Evolutionary conservation across 2,113 vertebrate genomes (phyloP), one percentile per base, ranked within the genome.

Genomic region (Sigmodon hispidus): DNA sequence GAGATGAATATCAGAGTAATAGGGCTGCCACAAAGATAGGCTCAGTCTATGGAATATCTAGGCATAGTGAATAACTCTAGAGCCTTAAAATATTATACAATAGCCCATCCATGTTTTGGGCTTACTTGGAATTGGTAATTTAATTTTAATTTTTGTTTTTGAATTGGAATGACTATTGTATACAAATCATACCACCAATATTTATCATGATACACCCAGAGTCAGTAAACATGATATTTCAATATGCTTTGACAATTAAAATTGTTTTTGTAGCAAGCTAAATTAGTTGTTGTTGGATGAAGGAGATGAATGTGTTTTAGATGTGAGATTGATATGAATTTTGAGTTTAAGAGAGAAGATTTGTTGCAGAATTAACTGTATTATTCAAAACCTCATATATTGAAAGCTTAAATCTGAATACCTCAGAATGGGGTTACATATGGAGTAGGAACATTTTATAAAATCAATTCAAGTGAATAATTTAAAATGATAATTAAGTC

Each of bases 391-490:
- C 70, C 50, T 85, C 43, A 77, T 69, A 84, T 67, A 45, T 19
- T 83, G 34, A 89, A 85, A 21, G 59, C 50, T 7, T 69, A 69
- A 70, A 15, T 55, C 36, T 8, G 15, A 77, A 31, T 70, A 85
- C 29, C 7, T 59, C 10, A 70, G 26, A 70, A 93, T 52, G 22
- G 67, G 21, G 80, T 26, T 83, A 9, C 65, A 85, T 52, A 93
- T 89, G 52, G 77, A 84, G 29, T 24, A 26, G 12, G 15, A 93
- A 13, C 29, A 26, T 55, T 72, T 45, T 65, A 81, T 55, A 76
- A 91, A 43, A 52, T 13, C 85, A 69, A 70, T 87, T 70, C 45
- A 87, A 87, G 11, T n/a, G 61, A 69, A 69, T 69, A 80, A 91
- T 80, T 55, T 43, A 13, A 81, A 67, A 21, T 59, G 6, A 22